Evolutionary conservation across 2,113 vertebrate genomes (phyloP).

Genomic region (Oryzias celebensis): DNA sequence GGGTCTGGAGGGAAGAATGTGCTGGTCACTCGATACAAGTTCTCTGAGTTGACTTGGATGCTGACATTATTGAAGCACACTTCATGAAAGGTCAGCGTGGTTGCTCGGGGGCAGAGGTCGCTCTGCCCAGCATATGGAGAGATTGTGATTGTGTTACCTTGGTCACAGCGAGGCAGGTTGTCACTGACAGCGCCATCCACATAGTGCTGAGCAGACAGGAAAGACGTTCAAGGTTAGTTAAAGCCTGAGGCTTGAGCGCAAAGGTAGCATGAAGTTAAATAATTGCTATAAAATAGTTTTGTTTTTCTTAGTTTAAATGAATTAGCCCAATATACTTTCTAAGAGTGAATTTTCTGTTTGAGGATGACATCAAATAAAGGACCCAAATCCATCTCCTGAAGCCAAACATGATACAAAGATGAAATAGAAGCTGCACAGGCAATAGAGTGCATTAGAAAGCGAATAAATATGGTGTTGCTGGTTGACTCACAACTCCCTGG

Average conservation of each 20-base stretch:
- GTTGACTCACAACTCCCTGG: conserved; percentile 86
- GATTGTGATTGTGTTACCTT: conserved; percentile 83
- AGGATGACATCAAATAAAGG: too few species aligned
- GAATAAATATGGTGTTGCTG: neutral
- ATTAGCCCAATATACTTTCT: too few species aligned
- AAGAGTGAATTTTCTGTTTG: too few species aligned
- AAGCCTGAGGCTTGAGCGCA: neutral
- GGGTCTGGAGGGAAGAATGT: conserved; percentile 76
- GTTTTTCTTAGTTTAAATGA: too few species aligned
- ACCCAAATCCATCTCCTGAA: too few species aligned
- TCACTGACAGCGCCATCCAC: conserved; percentile 87
- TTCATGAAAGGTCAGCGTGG: conserved; percentile 49
- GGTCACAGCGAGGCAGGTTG: conserved; percentile 74
- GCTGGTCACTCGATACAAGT: conserved; percentile 62
- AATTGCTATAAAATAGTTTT: too few species aligned
- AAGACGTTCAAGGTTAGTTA: neutral
- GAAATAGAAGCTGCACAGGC: too few species aligned
- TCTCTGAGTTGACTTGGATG: conserved; percentile 67
- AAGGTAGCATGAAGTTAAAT: too few species aligned
- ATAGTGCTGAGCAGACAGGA: conserved; percentile 76
- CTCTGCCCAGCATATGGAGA: conserved; percentile 78
- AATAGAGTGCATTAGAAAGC: too few species aligned
- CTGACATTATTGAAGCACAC: conserved; percentile 69
- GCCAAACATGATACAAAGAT: too few species aligned
- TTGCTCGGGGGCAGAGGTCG: conserved; percentile 63